Percentiles rank a stretch among this genome's conserved stretches.
These are phyloP conservation scores for Gymnosoma rotundatum DNA, from an alignment of 2,888 invertebrate species.

Conservation along the genomic window DNA sequence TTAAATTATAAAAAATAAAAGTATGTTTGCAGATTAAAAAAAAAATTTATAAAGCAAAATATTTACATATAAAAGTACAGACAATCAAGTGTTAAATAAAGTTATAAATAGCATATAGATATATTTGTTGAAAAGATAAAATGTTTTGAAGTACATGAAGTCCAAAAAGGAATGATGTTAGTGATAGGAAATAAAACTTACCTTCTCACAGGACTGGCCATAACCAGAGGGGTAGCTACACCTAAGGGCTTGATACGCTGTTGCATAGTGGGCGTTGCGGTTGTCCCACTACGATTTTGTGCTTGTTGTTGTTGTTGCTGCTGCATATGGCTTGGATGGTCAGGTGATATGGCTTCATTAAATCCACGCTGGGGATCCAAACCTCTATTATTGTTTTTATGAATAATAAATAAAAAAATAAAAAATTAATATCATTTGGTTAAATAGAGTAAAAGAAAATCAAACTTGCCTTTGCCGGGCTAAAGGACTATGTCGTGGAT, in stretches of 20 bases:
- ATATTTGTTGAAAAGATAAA: neutral
- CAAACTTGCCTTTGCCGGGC: slow-evolving; percentile 86
- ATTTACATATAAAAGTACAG: slow-evolving; percentile 45
- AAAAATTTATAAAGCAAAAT: slow-evolving; percentile 60
- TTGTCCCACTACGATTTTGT: slow-evolving; percentile 83
- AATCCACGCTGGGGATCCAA: slow-evolving; percentile 86
- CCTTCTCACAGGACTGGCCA: slow-evolving; percentile 94
- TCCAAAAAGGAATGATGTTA: neutral
- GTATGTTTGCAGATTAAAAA: slow-evolving; percentile 25
- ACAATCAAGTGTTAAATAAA: slow-evolving; percentile 57
- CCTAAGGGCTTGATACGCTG: slow-evolving; percentile 95
- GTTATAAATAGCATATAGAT: neutral
- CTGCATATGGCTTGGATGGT: slow-evolving; percentile 83
- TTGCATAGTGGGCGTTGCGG: slow-evolving; percentile 91
- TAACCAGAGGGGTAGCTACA: slow-evolving; percentile 93
- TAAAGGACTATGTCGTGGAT: slow-evolving; percentile 89
- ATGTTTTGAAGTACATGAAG: slow-evolving; percentile 31
- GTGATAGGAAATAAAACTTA: slow-evolving; percentile 81
- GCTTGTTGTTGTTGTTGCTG: slow-evolving; percentile 80
- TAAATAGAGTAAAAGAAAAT: neutral
- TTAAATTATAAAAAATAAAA: too few species aligned
- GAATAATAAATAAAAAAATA: slow-evolving; percentile 40
- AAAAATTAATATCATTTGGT: neutral
- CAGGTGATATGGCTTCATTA: slow-evolving; percentile 85
- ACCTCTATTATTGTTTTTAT: slow-evolving; percentile 81